These are phyloP conservation scores for Myathropa florea DNA, from an alignment of 2,888 invertebrate genomes.

Conservation along the genomic window DNA sequence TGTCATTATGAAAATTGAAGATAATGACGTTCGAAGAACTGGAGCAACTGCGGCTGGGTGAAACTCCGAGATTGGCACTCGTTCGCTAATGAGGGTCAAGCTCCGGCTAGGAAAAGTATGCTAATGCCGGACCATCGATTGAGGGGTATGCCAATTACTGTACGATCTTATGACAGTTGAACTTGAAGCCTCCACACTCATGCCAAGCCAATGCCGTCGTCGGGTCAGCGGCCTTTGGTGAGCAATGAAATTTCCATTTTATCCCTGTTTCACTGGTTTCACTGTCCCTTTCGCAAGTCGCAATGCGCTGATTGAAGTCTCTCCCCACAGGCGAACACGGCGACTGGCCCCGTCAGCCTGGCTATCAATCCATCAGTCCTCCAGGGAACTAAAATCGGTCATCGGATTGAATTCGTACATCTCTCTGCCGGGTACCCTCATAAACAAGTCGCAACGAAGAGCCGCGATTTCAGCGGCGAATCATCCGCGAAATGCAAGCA, in stretches of 20 bases:
- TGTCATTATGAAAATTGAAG: slow-evolving; percentile 60
- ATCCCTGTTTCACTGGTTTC: slow-evolving; percentile 53
- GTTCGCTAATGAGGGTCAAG: slow-evolving; percentile 51
- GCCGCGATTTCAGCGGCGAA: slow-evolving; percentile 15
- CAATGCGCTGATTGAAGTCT: neutral
- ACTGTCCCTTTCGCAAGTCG: slow-evolving; percentile 59
- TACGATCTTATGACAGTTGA: slow-evolving; percentile 35
- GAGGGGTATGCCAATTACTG: slow-evolving; percentile 47
- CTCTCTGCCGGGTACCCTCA: slow-evolving; percentile 41
- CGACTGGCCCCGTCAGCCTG: slow-evolving; percentile 33
- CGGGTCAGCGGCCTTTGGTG: slow-evolving; percentile 46
- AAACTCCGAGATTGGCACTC: slow-evolving; percentile 22
- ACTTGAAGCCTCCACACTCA: neutral
- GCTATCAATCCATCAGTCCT: slow-evolving; percentile 66
- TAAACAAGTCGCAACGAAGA: slow-evolving; percentile 42
- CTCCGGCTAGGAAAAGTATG: neutral
- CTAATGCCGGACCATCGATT: neutral
- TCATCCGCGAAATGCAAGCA: slow-evolving; percentile 47
- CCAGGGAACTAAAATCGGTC: slow-evolving; percentile 63
- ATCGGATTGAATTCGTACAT: slow-evolving; percentile 62
- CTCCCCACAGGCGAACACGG: neutral
- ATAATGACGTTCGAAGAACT: slow-evolving; percentile 44
- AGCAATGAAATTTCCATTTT: slow-evolving; percentile 46
- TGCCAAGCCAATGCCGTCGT: neutral
- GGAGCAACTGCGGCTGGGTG: slow-evolving; percentile 25